Percentiles rank a stretch among this genome's conserved stretches.
Evolutionary conservation across 2,888 invertebrate species (phyloP).

Genomic region (Chymomyza caudatula): DNA sequence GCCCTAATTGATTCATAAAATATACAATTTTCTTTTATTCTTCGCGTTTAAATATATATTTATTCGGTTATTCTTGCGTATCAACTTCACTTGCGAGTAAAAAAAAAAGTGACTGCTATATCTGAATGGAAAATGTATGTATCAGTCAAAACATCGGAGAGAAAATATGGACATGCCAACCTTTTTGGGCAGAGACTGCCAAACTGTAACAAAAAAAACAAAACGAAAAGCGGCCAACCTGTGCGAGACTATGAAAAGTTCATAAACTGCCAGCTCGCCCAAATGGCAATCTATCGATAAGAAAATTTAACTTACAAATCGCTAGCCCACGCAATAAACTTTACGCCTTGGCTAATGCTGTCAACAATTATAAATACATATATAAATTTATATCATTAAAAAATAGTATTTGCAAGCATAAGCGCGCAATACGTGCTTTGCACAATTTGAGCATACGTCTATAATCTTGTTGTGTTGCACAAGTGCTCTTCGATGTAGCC

Average conservation of each 20-base stretch:
- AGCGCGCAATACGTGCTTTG: too few species aligned
- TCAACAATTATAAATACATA: not conserved
- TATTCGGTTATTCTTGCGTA: constrained; percentile 48
- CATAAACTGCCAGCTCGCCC: constrained; percentile 10
- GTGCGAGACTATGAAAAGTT: constrained; percentile 1
- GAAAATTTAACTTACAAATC: not conserved
- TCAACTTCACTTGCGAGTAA: constrained; percentile 62
- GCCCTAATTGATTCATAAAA: constrained; percentile 62
- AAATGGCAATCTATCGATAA: not conserved
- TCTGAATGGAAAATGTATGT: constrained; percentile 59
- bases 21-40: constrained; percentile 48
- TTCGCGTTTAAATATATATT: constrained; percentile 48
- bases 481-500: not conserved
- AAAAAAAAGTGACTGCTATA: constrained; percentile 56
- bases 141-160: constrained; percentile 44
- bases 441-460: too few species aligned
- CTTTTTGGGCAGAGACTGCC: not conserved
- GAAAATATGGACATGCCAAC: not conserved
- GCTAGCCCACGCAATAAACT: not conserved
- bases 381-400: not conserved
- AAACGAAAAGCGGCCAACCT: not conserved
- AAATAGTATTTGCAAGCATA: too few species aligned
- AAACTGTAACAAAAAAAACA: not conserved
- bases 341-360: not conserved
- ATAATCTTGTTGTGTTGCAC: too few species aligned